Base-by-base conservation (phyloP, 2,888 invertebrate genomes). In the Strigamia transsilvanica region DNA sequence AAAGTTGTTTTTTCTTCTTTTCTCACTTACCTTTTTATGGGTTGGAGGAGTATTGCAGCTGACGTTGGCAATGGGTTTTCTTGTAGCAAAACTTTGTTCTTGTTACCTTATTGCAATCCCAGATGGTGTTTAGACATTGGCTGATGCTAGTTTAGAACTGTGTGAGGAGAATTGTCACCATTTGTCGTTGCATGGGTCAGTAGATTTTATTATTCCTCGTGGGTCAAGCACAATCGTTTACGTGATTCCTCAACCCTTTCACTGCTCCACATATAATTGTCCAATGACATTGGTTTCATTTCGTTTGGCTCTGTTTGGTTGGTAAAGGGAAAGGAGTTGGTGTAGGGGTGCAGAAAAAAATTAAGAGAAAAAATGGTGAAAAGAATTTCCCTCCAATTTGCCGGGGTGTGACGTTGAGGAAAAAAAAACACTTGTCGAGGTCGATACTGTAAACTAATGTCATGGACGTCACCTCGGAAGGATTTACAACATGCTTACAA, bases 81-180 rank as follows among this genome's bases (percentile, higher is more conserved):
- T 56, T 56, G 56, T 56, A 56, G 56, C 56, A 56, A 51, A 56
- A 56, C 56, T 56, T 18, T 9, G 18, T 56, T 56, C 18, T 56
- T 56, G 27, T 73, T 73, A 73, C 73, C 73, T 73, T 73, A 73
- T 73, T 73, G 73, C 73, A 73, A 73, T 73, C 73, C 73, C 73
- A 73, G 73, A 73, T 73, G 73, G 27, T 73, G 73, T 73, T 73
- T 73, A 73, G 73, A 73, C 73, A 32, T 73, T 21, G 61, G 61
- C 61, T 66, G 61, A 46, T 46, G 46, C 46, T 56, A 18, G 56
- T 73, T n/a, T 12, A 32, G 73, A 73, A 73, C 6, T 73, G 73
- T 73, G 73, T 73, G 73, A 73, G 73, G 27, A 27, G 73, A 73
- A 73, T 73, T 73, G 73, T 73, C 73, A 73, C 73, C 73, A 73